Evolutionary conservation across 2,888 invertebrate genomes (phyloP), one percentile per base, ranked within the genome.

Genomic region (Prionchulus punctatus): DNA sequence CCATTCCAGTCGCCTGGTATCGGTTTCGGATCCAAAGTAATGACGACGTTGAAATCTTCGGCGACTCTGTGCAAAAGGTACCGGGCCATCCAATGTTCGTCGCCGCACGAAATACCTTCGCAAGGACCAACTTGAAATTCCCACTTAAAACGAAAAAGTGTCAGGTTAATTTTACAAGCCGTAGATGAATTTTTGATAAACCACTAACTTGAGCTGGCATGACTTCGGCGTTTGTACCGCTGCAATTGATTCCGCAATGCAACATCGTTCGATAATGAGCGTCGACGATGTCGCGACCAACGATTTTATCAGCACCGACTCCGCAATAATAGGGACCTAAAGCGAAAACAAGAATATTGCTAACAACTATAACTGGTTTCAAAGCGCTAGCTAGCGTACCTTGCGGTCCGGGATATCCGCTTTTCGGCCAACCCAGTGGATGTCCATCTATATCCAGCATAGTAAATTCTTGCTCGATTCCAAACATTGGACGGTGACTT

Each of bases 251-350:
- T 43, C 92, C 92, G 59, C 92, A 86, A 70, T 84, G 92, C 43
- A 94, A 76, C 69, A 92, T 92, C 57, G 89, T 85, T 58, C 83
- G 77, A 74, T 94, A 94, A 71, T 94, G 94, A 12, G 90, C 86
- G 72, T 92, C 90, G 25, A 92, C 88, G 58, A 94, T 82, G 71
- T 92, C 91, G 53, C 94, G 80, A 18, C 89, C 94, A 71, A 85
- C 89, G 2, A 89, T 88, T 74, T 85, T 87, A 73, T 88, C 82
- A 56, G 91, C 88, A 15, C 94, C 94, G 3, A 94, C 92, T 50
- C 94, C 94, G 72, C 96, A 96, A 73, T 96, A 98, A 77, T 96
- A 96, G 1, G 96, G 96, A 1, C 94, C 91, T 76, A 70, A 54
- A 61, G 60, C 12, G 36, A 7, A 36, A n/a, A n/a, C n/a, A n/a